Evolutionary conservation across 2,797 vertebrate genomes (phyloP), one percentile per base, ranked within the genome.

Genomic region (Hapalemur alaotrensis): DNA sequence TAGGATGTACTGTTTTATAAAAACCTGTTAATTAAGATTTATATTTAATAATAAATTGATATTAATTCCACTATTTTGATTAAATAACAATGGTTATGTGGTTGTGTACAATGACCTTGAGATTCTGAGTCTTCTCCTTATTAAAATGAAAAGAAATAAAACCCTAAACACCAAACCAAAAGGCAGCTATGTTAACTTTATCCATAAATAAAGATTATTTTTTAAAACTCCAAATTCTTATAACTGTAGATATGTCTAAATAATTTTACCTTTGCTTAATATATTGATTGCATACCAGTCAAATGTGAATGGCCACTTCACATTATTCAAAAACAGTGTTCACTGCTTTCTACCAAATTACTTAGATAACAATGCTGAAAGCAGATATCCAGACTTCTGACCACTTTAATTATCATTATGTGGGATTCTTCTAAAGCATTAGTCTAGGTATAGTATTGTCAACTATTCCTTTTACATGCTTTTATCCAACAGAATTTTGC

Each of bases 191-290:
- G 73, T 12, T 83, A 84, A 81, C 18, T 91, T 82, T 88, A 90
- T 35, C 50, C 43, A 93, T 59, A 87, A 86, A 73, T 32, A 94
- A 91, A 81, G 50, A 35, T 46, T 80, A 80, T 87, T 95, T 84
- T 95, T 35, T 22, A 81, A 95, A 97, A 82, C n/a, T 79, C 18
- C 35, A 94, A 94, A 86, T 91, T 32, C n/a, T 89, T 84, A 59
- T 73, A 41, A 78, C 41, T 92, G 61, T 41, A 78, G 46, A 78
- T 32, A 22, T 63, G 7, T 32, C 35, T 70, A 70, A 79, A 57
- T 67, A 95, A 88, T 52, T 94, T 96, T 81, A 85, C 10, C 30
- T 91, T 84, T 90, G 82, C 35, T 93, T 95, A 93, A 94, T 17
- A 72, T 25, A 89, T 7, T 72, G 50, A 83, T 13, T 92, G 2